phyloP scores from a whole-genome alignment of 2,797 vertebrate species.

The Novumbra hubbsi region DNA sequence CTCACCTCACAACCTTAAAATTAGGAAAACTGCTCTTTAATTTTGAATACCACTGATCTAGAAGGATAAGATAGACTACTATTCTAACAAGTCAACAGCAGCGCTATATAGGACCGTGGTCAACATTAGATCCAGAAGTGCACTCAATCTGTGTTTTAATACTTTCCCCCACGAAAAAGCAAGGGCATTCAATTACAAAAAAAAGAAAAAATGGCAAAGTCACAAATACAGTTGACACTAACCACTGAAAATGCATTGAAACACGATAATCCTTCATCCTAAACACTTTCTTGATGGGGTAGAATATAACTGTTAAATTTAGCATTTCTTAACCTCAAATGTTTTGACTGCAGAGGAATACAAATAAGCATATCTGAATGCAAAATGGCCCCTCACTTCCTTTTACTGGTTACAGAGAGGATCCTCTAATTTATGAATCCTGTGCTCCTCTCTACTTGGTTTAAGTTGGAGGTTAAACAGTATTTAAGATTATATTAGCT shows the following conservation, averaged over 20 bases:
- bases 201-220: slow-evolving; percentile 39
- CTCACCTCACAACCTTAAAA: too few species aligned
- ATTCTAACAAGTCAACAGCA: not conserved
- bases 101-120: not conserved
- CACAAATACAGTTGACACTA: slow-evolving; percentile 46
- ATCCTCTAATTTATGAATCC: not conserved
- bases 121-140: slow-evolving; percentile 29
- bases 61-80: not conserved
- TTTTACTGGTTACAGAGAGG: not conserved
- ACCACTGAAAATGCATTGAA: slow-evolving; percentile 28
- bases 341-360: not conserved
- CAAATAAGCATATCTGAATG: not conserved
- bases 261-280: slow-evolving; percentile 5
- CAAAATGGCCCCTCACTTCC: not conserved
- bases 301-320: not conserved
- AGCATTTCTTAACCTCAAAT: slow-evolving; percentile 2
- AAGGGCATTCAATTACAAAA: slow-evolving; percentile 17
- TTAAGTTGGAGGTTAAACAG: not conserved
- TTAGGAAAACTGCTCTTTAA: too few species aligned
- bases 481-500: too few species aligned
- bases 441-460: not conserved
- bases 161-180: slow-evolving; percentile 14
- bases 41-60: not conserved
- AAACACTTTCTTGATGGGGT: slow-evolving; percentile 7
- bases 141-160: slow-evolving; percentile 32